Evolutionary conservation across 23 tunicate species (phyloP).

Genomic region (Halocynthia aurantium): DNA sequence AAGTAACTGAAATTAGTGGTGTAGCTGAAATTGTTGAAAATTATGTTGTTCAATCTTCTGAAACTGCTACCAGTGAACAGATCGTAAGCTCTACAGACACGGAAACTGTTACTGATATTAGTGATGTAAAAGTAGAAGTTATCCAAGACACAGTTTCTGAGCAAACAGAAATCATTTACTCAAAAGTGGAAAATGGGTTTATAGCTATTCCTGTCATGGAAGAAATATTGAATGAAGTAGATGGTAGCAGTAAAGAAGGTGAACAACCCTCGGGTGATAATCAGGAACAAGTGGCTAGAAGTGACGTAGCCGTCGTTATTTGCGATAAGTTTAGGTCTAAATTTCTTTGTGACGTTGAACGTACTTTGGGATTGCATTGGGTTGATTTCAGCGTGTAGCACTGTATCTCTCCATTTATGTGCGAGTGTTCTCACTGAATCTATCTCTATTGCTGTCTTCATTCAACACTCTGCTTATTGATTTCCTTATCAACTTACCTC

Average conservation of each 20-base stretch:
- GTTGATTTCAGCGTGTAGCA: slow-evolving; percentile 5
- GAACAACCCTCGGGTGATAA: neutral
- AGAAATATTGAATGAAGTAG: neutral
- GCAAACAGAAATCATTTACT: neutral
- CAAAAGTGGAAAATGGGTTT: slow-evolving; percentile 11
- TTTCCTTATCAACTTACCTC: too few species aligned
- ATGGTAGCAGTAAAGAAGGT: neutral
- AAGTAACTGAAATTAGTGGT: neutral
- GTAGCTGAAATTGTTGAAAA: neutral
- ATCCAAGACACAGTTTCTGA: too few species aligned
- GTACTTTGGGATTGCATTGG: slow-evolving; percentile 29
- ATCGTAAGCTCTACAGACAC: neutral
- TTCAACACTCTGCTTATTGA: too few species aligned
- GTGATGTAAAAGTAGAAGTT: too few species aligned
- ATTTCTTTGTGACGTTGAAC: slow-evolving; percentile 32
- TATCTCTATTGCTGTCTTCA: too few species aligned
- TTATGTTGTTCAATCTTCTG: slow-evolving; percentile 3
- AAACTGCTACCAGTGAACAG: neutral
- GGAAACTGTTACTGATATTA: neutral
- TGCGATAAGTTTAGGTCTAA: slow-evolving; percentile 26
- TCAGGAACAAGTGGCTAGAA: slow-evolving; percentile 14
- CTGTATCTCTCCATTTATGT: too few species aligned
- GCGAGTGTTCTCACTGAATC: too few species aligned
- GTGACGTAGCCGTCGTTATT: slow-evolving; percentile 30
- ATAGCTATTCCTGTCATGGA: slow-evolving; percentile 3